phyloP scores from a whole-genome alignment of 2,113 vertebrate genomes.

The Etia nguti region DNA sequence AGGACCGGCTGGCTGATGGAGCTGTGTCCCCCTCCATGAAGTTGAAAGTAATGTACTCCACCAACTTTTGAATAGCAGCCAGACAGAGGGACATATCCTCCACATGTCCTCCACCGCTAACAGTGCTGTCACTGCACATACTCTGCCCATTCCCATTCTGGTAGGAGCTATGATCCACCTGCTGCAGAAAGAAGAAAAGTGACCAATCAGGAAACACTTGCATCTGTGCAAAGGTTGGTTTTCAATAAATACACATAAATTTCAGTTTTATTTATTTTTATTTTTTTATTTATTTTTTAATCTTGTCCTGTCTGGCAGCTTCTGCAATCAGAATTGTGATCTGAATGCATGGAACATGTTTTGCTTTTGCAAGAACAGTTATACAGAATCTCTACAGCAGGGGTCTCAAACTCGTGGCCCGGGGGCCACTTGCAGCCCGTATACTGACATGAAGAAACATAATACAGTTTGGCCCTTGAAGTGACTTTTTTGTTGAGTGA shows the following conservation, averaged over 20 bases:
- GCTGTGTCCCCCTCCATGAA: constrained; percentile 76
- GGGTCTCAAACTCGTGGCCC: neutral
- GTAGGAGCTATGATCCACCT: neutral
- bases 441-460: neutral
- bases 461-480: neutral
- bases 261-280: fast-evolving
- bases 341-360: neutral
- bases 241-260: neutral
- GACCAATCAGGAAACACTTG: neutral
- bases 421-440: fast-evolving
- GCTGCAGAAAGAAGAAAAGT: neutral
- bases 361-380: neutral
- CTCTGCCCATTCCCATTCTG: constrained; percentile 15
- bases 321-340: neutral
- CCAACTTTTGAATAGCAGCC: constrained; percentile 85
- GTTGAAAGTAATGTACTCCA: constrained; percentile 92
- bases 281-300: fast-evolving
- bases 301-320: neutral
- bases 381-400: neutral
- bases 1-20: neutral
- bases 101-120: neutral
- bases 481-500: no score
- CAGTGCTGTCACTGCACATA: neutral
- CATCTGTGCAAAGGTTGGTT: neutral
- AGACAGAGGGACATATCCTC: constrained; percentile 76